Evolutionary conservation across 2,113 vertebrate genomes (phyloP), one percentile per base, ranked within the genome.

Genomic region (Hydrolagus affinis): DNA sequence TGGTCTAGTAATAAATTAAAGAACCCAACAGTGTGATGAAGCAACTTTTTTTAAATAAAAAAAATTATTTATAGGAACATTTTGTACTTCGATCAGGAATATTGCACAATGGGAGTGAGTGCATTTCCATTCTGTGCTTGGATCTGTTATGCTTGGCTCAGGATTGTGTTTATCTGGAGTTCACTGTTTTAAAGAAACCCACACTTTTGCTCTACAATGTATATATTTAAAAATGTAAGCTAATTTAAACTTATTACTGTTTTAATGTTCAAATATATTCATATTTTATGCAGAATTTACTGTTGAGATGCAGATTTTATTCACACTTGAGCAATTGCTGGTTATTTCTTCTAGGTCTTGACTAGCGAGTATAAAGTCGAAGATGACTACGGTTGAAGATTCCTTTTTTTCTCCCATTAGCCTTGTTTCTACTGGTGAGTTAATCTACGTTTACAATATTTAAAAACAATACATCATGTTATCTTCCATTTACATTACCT

Each of bases 391-490:
- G 60, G 78, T 83, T 83, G 78, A 83, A 83, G 78, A 83, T 66
- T 64, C 78, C 78, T 83, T 83, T 83, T 83, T 83, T 83, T 83
- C 78, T 83, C 78, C 78, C 66, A 83, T 83, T 83, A 83, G 78
- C 78, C 78, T 83, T 83, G 78, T 83, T 83, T 83, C 78, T 83
- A 83, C 78, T 83, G 66, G 78, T 83, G 78, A 83, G 78, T 83
- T 83, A 68, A 83, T 83, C 62, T 60, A 83, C 66, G 78, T 83
- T 83, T 83, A 83, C 25, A 83, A 83, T 80, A 80, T 64, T 80
- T 30, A 66, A 28, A 75, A 44, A 23, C 17, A 30, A 80, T 83
- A 23, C 78, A 83, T 83, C 78, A 83, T 83, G 78, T 68, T 83
- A 68, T 83, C 30, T 83, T 60, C 78, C 78, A 68, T 83, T 83